phyloP scores from a whole-genome alignment of 2,113 vertebrate species.

The Notiomystis cincta region DNA sequence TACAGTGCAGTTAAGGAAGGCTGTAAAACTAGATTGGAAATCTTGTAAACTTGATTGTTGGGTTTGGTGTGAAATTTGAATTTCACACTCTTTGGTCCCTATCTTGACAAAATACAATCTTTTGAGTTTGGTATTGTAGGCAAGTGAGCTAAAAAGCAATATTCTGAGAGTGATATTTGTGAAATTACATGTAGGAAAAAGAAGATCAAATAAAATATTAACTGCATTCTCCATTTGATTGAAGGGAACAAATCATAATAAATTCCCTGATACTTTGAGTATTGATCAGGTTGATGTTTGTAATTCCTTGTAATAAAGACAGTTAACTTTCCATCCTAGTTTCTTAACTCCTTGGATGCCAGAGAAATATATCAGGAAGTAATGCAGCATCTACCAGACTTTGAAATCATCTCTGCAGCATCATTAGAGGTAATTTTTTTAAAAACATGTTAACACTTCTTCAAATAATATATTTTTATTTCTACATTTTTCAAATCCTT shows the following conservation, averaged over 20 bases:
- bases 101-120: rapidly evolving
- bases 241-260: background rate
- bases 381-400: slow-evolving; percentile 85
- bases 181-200: background rate
- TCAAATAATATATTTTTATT: background rate
- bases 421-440: slow-evolving; percentile 80
- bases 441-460: background rate
- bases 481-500: background rate
- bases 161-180: background rate
- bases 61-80: background rate
- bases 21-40: background rate
- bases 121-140: background rate
- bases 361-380: slow-evolving; percentile 91
- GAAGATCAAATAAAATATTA: background rate
- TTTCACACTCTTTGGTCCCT: background rate
- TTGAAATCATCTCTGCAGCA: slow-evolving; percentile 80
- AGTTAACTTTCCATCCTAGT: slow-evolving; percentile 72
- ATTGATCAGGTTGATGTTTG: background rate
- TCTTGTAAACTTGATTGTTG: background rate
- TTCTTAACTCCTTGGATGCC: slow-evolving; percentile 87
- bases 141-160: background rate
- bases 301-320: background rate
- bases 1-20: background rate
- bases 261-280: background rate
- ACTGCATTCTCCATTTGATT: background rate